phyloP scores from a whole-genome alignment of 1,140 invertebrate genomes.

The Cydia strobilella region DNA sequence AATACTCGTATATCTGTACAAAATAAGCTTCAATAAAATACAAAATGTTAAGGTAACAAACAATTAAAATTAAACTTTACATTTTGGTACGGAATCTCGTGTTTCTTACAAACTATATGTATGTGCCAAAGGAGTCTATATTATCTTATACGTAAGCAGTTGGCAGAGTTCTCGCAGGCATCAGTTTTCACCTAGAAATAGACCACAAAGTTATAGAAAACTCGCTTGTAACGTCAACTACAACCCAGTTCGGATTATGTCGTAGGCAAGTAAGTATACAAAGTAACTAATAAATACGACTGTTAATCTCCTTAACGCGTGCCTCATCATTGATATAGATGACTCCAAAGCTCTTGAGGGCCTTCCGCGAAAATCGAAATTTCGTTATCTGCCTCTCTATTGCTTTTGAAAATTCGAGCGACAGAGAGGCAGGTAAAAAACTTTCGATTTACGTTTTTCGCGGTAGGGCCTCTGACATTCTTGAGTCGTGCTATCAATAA shows the following conservation, averaged over 20 bases:
- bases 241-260: neutral
- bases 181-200: conserved; percentile 70
- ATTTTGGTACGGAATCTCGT: conserved; percentile 29
- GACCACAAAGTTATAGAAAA: conserved; percentile 36
- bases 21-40: neutral
- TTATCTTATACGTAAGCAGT: conserved; percentile 41
- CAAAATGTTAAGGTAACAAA: conserved; percentile 17
- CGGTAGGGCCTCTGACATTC: too few relatives aligned
- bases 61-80: conserved; percentile 10
- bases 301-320: too few relatives aligned
- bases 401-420: too few relatives aligned
- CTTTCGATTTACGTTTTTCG: too few relatives aligned
- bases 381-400: too few relatives aligned
- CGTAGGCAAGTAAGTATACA: neutral
- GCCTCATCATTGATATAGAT: too few relatives aligned
- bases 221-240: neutral
- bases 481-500: too few relatives aligned
- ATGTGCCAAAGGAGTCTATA: conserved; percentile 34
- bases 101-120: conserved; percentile 13
- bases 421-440: too few relatives aligned
- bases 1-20: neutral
- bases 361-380: too few relatives aligned
- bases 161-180: conserved; percentile 49
- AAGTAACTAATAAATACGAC: too few relatives aligned
- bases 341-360: too few relatives aligned